Base-by-base conservation (phyloP, 2,888 invertebrate genomes). In the Zele albiditarsus region DNA sequence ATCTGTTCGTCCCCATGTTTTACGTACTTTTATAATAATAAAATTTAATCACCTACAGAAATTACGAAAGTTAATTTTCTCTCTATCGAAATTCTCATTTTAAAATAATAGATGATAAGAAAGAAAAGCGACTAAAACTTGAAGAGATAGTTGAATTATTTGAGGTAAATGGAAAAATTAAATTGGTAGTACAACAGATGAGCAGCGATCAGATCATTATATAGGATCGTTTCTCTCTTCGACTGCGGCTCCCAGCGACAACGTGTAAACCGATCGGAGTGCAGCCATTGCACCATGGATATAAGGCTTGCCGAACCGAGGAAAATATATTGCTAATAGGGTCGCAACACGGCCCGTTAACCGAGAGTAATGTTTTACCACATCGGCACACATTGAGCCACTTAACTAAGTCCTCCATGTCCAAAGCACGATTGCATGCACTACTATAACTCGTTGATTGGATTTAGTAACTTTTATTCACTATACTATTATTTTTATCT, bases 301-400 rank as follows among this genome's bases (percentile, higher is more conserved):
- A 78, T 75, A 80, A 79, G 84, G 81, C 80, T 81, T 80, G 80
- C 73, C 77, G 82, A 80, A 80, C 74, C 82, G 83, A 78, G 83
- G 83, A 83, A 87, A 85, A 86, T 87, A 87, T 87, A 87, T 86
- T 86, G 87, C 87, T 85, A 87, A 87, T 87, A 87, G 86, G 85
- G 84, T 84, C 82, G 84, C 84, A 84, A 82, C 84, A 85, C 82
- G 83, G 81, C 81, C 84, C 86, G 86, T 87, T 87, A 86, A 83
- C 81, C 82, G 81, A 83, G 86, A 86, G 85, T 86, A 87, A 87
- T 86, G 86, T 85, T 81, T 83, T 82, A 82, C 82, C 82, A 82
- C 83, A 83, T 78, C 81, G 82, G 81, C 84, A 81, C 83, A 81
- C 86, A 84, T 86, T 85, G 83, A 87, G 82, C 82, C 71, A 60